Evolutionary conservation across 2,888 invertebrate genomes (phyloP).

Genomic region (Phortica magna): DNA sequence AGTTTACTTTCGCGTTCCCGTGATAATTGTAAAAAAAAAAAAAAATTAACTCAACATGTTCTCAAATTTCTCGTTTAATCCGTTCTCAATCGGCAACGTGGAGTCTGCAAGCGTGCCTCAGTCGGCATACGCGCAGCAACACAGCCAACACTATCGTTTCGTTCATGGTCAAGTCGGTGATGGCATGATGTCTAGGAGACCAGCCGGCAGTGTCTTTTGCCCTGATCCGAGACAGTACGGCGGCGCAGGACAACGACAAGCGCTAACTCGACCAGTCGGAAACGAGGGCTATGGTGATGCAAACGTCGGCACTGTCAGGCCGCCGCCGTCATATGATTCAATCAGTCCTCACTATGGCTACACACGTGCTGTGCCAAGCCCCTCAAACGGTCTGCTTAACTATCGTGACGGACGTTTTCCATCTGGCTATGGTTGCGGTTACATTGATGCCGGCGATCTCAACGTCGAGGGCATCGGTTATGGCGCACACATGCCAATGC

Average conservation of each 20-base stretch:
- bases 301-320: background rate
- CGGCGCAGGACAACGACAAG: background rate
- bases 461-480: background rate
- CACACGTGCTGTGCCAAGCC: background rate
- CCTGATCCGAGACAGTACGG: no score
- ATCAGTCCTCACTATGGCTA: background rate
- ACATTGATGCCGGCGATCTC: conserved; percentile 17
- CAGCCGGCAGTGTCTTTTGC: no score
- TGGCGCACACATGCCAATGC: background rate
- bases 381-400: background rate
- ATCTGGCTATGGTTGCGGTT: conserved; percentile 2
- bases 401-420: background rate
- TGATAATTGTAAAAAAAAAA: background rate
- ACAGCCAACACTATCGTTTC: background rate
- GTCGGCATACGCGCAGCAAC: background rate
- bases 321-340: background rate
- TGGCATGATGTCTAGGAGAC: background rate
- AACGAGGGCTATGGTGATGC: background rate
- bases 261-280: background rate
- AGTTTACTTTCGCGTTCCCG: background rate
- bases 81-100: background rate
- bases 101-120: background rate
- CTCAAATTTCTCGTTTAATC: conserved; percentile 12
- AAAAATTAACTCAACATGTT: background rate
- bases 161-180: background rate